Evolutionary conservation across 1,140 invertebrate genomes (phyloP), one percentile per base, ranked within the genome.

Genomic region (Brachionus asplanchnoidis): DNA sequence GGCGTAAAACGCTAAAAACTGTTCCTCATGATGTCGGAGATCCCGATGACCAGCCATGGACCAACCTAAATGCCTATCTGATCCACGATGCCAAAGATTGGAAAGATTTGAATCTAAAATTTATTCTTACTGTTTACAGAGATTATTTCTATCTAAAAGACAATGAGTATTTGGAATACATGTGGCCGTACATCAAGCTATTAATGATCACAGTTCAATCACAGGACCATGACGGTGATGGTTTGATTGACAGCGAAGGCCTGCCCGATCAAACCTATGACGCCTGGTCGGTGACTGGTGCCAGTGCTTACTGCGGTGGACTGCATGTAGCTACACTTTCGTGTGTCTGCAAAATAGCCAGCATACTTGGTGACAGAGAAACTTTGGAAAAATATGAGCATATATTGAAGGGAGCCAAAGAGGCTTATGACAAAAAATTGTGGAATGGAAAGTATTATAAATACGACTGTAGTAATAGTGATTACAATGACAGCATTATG

Each of bases 11-110:
- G 14, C 85, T 85, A 9, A 88, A 94, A 88, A 92, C 92, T 65
- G 92, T 97, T 40, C 95, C 95, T 3, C 95, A 98, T 90, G 96
- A 98, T 91, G 89, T 97, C 44, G 96, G 96, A 9, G 95, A 97
- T 90, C 95, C 95, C 94, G 95, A 93, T 87, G 94, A 95, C 89
- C 92, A 94, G 85, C 94, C 95, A 20, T 96, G 95, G 89, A 89
- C 90, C 2, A 88, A 93, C 75, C 93, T 96, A 85, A 97, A 98
- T 90, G 92, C 94, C 23, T 98, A 98, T 91, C 93, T 93, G 36
- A 93, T 96, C 85, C 95, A 97, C 88, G 94, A 97, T 88, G 95
- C 97, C 6, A 93, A 94, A 78, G 92, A 94, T 85, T 97, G 95
- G 96, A 93, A 94, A 87, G 96, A 98, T 92, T 91, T 98, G 42